Evolutionary conservation across 2,888 invertebrate species (phyloP), one percentile per base, ranked within the genome.

Genomic region (Hypsopygia costalis): DNA sequence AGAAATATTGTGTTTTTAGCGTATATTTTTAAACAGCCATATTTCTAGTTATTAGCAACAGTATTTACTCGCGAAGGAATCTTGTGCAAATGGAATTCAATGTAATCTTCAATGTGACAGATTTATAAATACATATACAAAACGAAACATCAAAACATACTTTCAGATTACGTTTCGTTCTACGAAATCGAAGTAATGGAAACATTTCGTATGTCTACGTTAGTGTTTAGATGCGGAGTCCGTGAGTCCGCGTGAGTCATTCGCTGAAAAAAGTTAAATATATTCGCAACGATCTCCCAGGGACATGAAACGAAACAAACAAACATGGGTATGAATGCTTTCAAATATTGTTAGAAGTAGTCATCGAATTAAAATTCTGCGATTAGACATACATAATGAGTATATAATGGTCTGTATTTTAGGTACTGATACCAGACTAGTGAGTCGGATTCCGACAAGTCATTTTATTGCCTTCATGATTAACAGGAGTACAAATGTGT

Each of bases 211-310:
- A 41, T 43, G 36, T 44, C 46, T 34, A 40, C 39, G 36, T 42
- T 38, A 40, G 31, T 40, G 47, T 52, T 48, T 38, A 40, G 49
- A 50, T 40, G 44, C 42, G 11, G 30, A 34, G 11, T 25, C 12
- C 30, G 27, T 50, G 48, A 48, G 47, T 53, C 46, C 46, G 59
- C 55, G 55, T 74, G 73, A 75, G 55, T 70, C 65, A 67, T 51
- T 55, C 44, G 48, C 54, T 45, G 41, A 51, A 66, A 68, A 69
- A 62, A 52, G 64, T 64, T 78, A 71, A 68, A 75, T 73, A 73
- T 76, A 75, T 75, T 69, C 54, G 57, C 63, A 58, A 49, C 58
- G 68, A 62, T 71, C 73, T 70, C 74, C 74, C 75, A 72, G 74
- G 69, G 70, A 36, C 36, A 10, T 29, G 8, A 11, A 21, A 20